Evolutionary conservation across 2,113 vertebrate species (phyloP).

Genomic region (Cacatua alba): DNA sequence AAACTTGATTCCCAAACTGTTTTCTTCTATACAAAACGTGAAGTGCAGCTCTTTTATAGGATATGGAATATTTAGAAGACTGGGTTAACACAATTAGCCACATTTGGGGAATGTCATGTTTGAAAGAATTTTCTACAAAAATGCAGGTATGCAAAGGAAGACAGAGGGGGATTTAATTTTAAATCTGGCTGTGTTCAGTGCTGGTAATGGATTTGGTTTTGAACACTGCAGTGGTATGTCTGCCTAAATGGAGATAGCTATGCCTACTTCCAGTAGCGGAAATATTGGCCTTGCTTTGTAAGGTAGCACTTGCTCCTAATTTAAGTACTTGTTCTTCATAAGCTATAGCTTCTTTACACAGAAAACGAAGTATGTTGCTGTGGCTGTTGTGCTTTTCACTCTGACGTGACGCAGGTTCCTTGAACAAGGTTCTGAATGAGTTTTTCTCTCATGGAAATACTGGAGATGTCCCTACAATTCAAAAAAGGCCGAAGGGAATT

Average conservation of each 20-base stretch:
- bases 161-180: background rate
- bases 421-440: background rate
- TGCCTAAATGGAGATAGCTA: background rate
- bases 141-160: background rate
- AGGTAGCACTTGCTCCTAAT: background rate
- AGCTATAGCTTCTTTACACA: background rate
- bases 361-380: background rate
- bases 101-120: background rate
- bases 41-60: background rate
- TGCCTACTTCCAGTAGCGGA: background rate
- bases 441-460: background rate
- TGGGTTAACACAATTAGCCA: background rate
- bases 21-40: background rate
- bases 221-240: background rate
- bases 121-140: background rate
- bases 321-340: background rate
- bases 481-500: background rate
- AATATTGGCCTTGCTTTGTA: background rate
- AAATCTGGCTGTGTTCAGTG: rapidly evolving
- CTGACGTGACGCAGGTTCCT: background rate
- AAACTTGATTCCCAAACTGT: background rate
- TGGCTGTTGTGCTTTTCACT: background rate
- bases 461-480: background rate
- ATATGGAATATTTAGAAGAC: background rate
- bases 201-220: background rate